Evolutionary conservation across 2,888 invertebrate genomes (phyloP).

Genomic region (Sesia bembeciformis): DNA sequence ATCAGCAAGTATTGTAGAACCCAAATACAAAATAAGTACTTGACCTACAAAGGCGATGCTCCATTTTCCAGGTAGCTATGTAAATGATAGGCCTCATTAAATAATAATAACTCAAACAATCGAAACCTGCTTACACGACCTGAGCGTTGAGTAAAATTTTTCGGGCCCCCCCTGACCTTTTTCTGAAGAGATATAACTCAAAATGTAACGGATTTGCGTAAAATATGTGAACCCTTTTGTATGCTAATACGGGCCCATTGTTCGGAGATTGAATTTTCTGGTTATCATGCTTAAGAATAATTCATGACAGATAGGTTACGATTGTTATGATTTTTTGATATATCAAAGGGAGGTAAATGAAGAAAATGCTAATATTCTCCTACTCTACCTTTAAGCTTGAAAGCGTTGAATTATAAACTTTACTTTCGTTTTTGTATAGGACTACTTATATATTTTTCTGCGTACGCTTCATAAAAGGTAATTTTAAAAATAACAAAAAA

Average conservation of each 20-base stretch:
- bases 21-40: too few species aligned
- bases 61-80: not conserved
- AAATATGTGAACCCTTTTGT: slow-evolving; percentile 74
- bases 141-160: slow-evolving; percentile 19
- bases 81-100: slow-evolving; percentile 1
- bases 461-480: too few species aligned
- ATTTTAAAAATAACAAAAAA: not conserved
- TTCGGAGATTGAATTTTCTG: slow-evolving; percentile 72
- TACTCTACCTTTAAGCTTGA: too few species aligned
- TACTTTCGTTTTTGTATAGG: too few species aligned
- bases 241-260: slow-evolving; percentile 72
- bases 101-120: slow-evolving; percentile 21
- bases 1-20: too few species aligned
- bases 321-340: slow-evolving; percentile 42
- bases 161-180: slow-evolving; percentile 64
- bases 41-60: too few species aligned
- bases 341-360: slow-evolving; percentile 2
- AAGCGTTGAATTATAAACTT: too few species aligned
- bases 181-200: slow-evolving; percentile 60
- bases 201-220: slow-evolving; percentile 70
- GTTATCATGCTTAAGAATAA: slow-evolving; percentile 66
- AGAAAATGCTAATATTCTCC: too few species aligned
- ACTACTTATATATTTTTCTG: too few species aligned
- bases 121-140: slow-evolving; percentile 10
- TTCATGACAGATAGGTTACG: slow-evolving; percentile 59